A percentile compares a stretch with the other conserved stretches of the same genome.
Evolutionary conservation across 2,888 invertebrate species (phyloP).

Genomic region (Ischnura elegans): DNA sequence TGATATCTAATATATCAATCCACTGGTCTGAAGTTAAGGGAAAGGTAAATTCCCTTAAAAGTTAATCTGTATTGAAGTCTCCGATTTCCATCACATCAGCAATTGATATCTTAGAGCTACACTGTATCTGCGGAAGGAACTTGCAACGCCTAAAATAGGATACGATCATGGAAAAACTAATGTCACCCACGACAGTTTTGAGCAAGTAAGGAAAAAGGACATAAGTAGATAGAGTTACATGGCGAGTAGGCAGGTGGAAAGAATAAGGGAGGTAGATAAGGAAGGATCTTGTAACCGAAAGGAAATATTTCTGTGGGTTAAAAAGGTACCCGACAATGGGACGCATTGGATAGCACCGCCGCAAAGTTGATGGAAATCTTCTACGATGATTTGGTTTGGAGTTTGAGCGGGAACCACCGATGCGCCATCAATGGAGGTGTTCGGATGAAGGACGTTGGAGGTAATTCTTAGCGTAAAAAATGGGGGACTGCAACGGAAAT

Average conservation of each 20-base stretch:
- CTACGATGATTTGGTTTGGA: neutral
- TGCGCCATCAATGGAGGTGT: neutral
- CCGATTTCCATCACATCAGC: too few species aligned
- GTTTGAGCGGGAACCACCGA: neutral
- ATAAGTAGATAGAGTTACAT: neutral
- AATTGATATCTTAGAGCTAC: too few species aligned
- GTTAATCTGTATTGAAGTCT: too few species aligned
- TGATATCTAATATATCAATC: too few species aligned
- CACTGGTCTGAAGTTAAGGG: too few species aligned
- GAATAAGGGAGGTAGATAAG: neutral
- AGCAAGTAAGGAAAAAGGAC: neutral
- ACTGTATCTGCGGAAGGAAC: too few species aligned
- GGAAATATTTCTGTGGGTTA: neutral
- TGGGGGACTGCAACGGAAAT: neutral
- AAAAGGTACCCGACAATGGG: neutral
- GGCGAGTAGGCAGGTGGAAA: neutral
- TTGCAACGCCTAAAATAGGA: too few species aligned
- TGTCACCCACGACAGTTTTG: neutral
- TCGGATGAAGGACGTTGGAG: neutral
- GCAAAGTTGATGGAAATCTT: neutral
- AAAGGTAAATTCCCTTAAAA: too few species aligned
- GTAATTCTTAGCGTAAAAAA: neutral
- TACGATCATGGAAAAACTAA: neutral
- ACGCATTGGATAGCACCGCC: neutral
- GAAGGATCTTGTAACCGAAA: neutral